phyloP scores from a whole-genome alignment of 2,113 vertebrate species.

The Prunella fulvescens region DNA sequence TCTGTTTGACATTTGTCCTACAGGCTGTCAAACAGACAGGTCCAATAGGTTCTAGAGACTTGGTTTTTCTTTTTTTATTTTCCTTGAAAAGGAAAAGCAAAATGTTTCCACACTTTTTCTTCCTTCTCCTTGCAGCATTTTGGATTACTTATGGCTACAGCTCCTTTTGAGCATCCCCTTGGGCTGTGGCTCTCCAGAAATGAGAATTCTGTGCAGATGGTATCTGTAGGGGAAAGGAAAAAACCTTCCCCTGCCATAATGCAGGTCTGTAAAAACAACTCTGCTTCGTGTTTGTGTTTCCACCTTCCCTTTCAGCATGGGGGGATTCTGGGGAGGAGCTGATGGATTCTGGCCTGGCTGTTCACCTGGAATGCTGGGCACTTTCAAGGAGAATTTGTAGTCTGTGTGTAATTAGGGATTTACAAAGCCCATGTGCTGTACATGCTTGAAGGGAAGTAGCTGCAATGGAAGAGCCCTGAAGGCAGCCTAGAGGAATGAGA shows the following conservation, averaged over 20 bases:
- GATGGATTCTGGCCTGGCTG: not conserved
- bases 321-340: not conserved
- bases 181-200: slow-evolving; percentile 32
- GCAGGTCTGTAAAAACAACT: not conserved
- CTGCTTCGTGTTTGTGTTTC: not conserved
- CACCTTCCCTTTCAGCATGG: not conserved
- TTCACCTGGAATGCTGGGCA: not conserved
- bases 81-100: not conserved
- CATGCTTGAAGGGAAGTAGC: not conserved
- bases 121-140: not conserved
- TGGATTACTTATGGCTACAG: not conserved
- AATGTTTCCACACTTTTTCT: not conserved
- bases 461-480: not conserved
- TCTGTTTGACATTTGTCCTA: not conserved
- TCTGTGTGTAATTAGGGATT: not conserved
- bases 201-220: slow-evolving; percentile 11
- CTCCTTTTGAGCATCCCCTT: slow-evolving; percentile 22
- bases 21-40: not conserved
- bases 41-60: not conserved
- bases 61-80: not conserved
- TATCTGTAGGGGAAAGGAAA: not conserved
- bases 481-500: not conserved
- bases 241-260: not conserved
- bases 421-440: not conserved
- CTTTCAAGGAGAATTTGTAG: not conserved